phyloP scores from a whole-genome alignment of 64 coral and sea anemone genomes.

The Pachyseris speciosa region DNA sequence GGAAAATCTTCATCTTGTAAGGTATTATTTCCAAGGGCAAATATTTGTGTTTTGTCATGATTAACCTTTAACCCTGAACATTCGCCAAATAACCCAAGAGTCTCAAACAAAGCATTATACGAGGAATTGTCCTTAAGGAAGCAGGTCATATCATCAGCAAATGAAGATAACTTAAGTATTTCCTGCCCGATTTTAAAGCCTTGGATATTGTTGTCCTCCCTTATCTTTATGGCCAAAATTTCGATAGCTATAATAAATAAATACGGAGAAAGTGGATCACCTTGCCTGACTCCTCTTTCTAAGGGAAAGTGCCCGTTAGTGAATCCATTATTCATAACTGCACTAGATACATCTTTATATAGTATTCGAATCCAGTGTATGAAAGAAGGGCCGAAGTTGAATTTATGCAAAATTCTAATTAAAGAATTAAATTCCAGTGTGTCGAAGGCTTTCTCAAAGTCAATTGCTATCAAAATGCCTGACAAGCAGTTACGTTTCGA shows the following conservation, averaged over 20 bases:
- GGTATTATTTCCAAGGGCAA: not conserved
- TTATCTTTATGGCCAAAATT: not conserved
- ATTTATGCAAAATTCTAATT: no score
- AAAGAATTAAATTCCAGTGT: not conserved
- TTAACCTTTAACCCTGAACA: constrained; percentile 9
- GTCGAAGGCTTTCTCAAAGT: constrained; percentile 48
- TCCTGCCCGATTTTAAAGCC: not conserved
- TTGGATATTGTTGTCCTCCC: not conserved
- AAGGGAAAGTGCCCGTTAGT: not conserved
- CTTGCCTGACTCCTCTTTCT: constrained; percentile 39
- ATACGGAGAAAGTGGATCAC: constrained; percentile 39
- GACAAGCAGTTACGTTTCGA: not conserved
- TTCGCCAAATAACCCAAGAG: not conserved
- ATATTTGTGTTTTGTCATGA: not conserved
- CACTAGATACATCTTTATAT: constrained; percentile 5
- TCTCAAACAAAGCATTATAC: not conserved
- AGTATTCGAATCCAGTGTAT: not conserved
- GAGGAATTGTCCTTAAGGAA: not conserved
- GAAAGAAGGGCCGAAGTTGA: not conserved
- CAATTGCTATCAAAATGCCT: constrained; percentile 16
- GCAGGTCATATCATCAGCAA: constrained; percentile 4
- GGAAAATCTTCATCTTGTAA: not conserved
- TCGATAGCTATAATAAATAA: not conserved
- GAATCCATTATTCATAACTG: constrained; percentile 40
- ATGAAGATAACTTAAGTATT: not conserved